phyloP scores from a whole-genome alignment of 2,888 invertebrate species.

The Hecatera dysodea region DNA sequence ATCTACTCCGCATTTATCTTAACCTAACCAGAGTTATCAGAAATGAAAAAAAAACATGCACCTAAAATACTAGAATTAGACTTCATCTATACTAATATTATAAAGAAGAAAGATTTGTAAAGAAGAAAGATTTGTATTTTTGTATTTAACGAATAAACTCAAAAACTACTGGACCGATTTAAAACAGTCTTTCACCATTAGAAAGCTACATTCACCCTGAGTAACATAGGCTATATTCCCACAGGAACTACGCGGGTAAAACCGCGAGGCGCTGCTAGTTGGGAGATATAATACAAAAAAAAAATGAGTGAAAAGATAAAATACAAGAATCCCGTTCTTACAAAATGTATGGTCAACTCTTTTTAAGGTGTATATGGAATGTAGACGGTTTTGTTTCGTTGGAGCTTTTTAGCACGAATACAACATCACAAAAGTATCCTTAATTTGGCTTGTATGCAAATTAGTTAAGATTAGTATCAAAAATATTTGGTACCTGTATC shows the following conservation, averaged over 20 bases:
- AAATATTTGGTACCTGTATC: slow-evolving; percentile 32
- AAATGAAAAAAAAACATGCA: neutral
- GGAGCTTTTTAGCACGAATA: slow-evolving; percentile 37
- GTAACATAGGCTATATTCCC: no score
- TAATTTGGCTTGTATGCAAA: slow-evolving; percentile 53
- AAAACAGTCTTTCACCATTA: no score
- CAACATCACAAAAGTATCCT: slow-evolving; percentile 38
- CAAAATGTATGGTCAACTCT: slow-evolving; percentile 13
- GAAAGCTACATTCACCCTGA: no score
- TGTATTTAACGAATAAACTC: no score
- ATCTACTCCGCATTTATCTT: slow-evolving; percentile 1
- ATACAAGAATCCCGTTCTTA: slow-evolving; percentile 11
- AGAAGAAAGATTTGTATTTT: no score
- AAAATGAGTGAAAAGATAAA: slow-evolving; percentile 17
- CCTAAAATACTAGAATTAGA: neutral
- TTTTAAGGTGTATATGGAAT: slow-evolving; percentile 26
- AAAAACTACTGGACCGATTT: no score
- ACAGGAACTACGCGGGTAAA: no score
- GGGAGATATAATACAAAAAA: neutral
- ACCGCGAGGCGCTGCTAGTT: no score
- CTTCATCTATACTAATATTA: no score
- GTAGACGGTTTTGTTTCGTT: slow-evolving; percentile 28
- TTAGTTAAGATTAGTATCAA: slow-evolving; percentile 31
- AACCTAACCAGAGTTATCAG: no score
- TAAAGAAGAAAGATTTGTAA: no score